Base-by-base conservation (phyloP, 2,113 vertebrate species). In the Leptodactylus fuscus region DNA sequence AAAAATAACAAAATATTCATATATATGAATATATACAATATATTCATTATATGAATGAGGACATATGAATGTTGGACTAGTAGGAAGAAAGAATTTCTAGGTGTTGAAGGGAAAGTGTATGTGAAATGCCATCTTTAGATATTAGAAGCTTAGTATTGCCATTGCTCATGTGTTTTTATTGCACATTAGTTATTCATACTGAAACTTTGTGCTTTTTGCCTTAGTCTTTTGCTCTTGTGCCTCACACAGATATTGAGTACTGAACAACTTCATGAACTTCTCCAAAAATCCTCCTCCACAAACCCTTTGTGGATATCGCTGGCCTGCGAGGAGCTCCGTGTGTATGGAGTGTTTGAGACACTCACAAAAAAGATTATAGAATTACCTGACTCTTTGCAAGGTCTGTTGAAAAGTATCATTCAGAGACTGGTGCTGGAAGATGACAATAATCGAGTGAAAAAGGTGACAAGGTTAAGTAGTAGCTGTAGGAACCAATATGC, bases 251-350 rank as follows among this genome's bases (percentile, higher is more conserved):
- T 60, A 46, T n/a, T 86, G 27, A 86, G 85, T 53, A 3, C 85
- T 29, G 53, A 81, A 34, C 85, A 86, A 22, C 48, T 86, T 44
- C 20, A 73, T 11, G 49, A 74, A 15, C 69, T 86, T 9, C 38
- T 86, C 4, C 70, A 81, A 32, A 74, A 86, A 53, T 32, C 67
- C n/a, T 74, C 36, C 24, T 81, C 85, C 4, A 41, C 49, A 12
- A 81, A 81, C 51, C 85, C 85, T 32, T 34, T 86, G 38, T 86
- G 85, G 85, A 55, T 86, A n/a, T 60, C 85, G 0, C 38, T 86
- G 53, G 78, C 85, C 62, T 86, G 85, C 34, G 85, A 86, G 29
- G 85, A 86, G 20, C 78, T 86, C 9, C 85, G 85, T 62, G 77
- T 86, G 1, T 86, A 81, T 62, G 85, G 85, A 16, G 38, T 62